Conservation (phyloP, 2,113 vertebrate genomes). For the Phylloscopus trochiloides region DNA sequence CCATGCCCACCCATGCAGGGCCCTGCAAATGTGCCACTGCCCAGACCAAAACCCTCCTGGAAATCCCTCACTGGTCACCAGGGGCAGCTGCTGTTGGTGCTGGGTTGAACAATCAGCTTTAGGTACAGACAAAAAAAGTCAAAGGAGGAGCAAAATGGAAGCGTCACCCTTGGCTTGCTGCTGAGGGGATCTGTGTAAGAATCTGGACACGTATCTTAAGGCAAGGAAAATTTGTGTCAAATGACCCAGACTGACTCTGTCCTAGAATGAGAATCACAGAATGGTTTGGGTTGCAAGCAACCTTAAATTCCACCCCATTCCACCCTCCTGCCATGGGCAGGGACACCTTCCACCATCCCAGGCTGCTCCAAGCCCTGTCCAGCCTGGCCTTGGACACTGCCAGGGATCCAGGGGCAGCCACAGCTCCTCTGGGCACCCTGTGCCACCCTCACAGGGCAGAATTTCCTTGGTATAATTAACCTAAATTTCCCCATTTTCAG, state of each 20-base stretch:
- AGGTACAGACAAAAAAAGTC: too few species aligned
- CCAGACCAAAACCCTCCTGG: background rate
- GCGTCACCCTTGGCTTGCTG: background rate
- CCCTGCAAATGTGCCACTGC: background rate
- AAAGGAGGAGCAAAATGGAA: background rate
- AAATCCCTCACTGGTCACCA: background rate
- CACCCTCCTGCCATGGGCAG: background rate
- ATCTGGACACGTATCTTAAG: background rate
- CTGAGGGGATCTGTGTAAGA: background rate
- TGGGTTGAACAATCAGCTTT: background rate
- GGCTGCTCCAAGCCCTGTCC: rapidly evolving
- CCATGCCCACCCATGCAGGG: background rate
- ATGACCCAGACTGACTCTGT: background rate
- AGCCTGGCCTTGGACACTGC: rapidly evolving
- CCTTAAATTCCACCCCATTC: background rate
- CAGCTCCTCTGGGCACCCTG: background rate
- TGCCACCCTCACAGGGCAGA: background rate
- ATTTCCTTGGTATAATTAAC: background rate
- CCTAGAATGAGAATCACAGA: background rate
- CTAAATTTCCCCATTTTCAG: background rate
- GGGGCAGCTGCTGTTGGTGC: background rate
- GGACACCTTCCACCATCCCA: rapidly evolving
- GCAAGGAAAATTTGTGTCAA: background rate
- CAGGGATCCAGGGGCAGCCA: background rate
- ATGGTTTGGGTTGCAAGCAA: background rate